These are phyloP conservation scores for Pteria penguin DNA, from an alignment of 2,888 invertebrate species.

Conservation along the genomic window DNA sequence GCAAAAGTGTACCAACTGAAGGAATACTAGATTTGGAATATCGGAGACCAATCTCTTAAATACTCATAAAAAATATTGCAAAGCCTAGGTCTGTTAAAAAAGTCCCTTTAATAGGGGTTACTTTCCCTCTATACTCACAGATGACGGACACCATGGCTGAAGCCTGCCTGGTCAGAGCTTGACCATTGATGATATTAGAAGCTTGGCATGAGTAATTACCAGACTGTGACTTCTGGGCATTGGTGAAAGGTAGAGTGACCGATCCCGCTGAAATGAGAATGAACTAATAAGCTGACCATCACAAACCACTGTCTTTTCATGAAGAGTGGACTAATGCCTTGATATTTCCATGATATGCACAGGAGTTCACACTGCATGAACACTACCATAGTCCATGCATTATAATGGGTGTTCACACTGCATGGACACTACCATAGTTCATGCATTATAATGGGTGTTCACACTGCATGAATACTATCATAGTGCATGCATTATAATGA, in stretches of 20 bases:
- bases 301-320: not conserved
- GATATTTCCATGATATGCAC: not conserved
- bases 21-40: too few relatives aligned
- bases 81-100: not conserved
- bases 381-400: too few relatives aligned
- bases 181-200: conserved; percentile 51
- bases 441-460: too few relatives aligned
- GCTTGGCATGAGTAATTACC: conserved; percentile 68
- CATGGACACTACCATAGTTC: too few relatives aligned
- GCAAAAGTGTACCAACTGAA: too few relatives aligned
- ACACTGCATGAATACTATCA: too few relatives aligned
- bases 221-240: conserved; percentile 52
- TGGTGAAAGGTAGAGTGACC: conserved; percentile 44
- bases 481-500: too few relatives aligned
- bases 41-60: too few relatives aligned
- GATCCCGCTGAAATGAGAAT: conserved; percentile 39
- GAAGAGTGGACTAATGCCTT: not conserved
- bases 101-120: not conserved
- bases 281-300: too few relatives aligned
- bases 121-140: conserved; percentile 57
- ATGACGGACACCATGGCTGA: conserved; percentile 56
- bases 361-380: too few relatives aligned
- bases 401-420: too few relatives aligned
- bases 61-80: too few relatives aligned
- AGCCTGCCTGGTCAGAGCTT: conserved; percentile 28